phyloP scores from a whole-genome alignment of 2,888 invertebrate genomes.

The Eueremaeus valkanovi region DNA sequence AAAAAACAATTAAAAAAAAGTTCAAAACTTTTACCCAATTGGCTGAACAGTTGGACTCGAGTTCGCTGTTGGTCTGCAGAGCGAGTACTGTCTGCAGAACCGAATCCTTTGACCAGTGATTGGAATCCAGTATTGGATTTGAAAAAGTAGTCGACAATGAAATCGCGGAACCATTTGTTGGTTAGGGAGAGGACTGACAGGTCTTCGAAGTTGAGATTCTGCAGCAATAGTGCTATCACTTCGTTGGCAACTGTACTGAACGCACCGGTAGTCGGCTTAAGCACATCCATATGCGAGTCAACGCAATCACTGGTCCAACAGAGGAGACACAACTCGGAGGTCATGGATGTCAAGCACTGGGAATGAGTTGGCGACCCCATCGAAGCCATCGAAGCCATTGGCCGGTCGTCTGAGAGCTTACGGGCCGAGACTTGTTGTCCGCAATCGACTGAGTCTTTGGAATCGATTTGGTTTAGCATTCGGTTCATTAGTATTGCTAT shows the following conservation, averaged over 20 bases:
- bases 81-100: not conserved
- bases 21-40: not conserved
- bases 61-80: not conserved
- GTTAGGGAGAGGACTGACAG: conserved; percentile 13
- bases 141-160: conserved; percentile 13
- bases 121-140: conserved; percentile 7
- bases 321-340: no score
- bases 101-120: not conserved
- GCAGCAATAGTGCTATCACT: not conserved
- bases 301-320: no score
- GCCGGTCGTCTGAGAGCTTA: no score
- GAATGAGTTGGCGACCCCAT: no score
- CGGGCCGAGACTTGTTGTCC: no score
- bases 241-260: conserved; percentile 15
- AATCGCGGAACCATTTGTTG: conserved; percentile 31
- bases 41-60: not conserved
- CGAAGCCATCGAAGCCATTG: no score
- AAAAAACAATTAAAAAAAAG: not conserved
- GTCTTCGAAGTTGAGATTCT: conserved; percentile 10
- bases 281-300: no score
- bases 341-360: no score
- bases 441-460: no score
- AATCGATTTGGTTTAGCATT: no score
- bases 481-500: no score
- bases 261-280: not conserved